A percentile compares a stretch with the other conserved stretches of the same genome.
These are phyloP conservation scores for Brenthis hecate DNA, from an alignment of 2,888 invertebrate genomes.

Conservation along the genomic window DNA sequence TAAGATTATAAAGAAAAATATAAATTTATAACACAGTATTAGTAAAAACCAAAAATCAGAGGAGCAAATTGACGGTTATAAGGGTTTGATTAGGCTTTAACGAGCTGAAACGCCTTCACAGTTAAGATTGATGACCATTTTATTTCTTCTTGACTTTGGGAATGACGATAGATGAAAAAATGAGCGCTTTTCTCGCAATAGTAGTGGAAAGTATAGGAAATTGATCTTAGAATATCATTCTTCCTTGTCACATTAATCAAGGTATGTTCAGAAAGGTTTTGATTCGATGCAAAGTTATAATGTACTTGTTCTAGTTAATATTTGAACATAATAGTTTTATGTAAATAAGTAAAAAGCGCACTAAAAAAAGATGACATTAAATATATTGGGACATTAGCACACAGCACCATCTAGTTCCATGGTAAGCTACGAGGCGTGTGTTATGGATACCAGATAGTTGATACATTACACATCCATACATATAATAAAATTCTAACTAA, in stretches of 20 bases:
- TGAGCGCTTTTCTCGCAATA: conserved; percentile 6
- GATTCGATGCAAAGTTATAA: no score
- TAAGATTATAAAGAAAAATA: background rate
- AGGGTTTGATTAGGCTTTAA: conserved; percentile 19
- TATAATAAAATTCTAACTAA: no score
- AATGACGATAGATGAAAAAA: conserved; percentile 19
- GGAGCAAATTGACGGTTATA: conserved; percentile 9
- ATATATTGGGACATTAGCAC: no score
- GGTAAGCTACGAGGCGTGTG: no score
- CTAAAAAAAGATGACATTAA: no score
- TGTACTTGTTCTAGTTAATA: no score
- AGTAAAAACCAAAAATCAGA: conserved; percentile 2
- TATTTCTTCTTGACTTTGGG: conserved; percentile 18
- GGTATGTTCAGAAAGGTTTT: background rate
- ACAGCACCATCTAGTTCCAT: no score
- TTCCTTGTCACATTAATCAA: background rate
- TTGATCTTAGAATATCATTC: conserved; percentile 11
- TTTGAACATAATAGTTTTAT: no score
- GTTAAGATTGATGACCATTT: conserved; percentile 25
- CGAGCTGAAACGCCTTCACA: conserved; percentile 13
- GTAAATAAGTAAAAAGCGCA: no score
- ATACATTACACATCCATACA: no score
- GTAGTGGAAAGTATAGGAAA: conserved; percentile 8
- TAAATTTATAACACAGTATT: background rate
- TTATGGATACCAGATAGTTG: no score